Base-by-base conservation (phyloP, 2,113 vertebrate genomes). In the Grammomys dolichurus region DNA sequence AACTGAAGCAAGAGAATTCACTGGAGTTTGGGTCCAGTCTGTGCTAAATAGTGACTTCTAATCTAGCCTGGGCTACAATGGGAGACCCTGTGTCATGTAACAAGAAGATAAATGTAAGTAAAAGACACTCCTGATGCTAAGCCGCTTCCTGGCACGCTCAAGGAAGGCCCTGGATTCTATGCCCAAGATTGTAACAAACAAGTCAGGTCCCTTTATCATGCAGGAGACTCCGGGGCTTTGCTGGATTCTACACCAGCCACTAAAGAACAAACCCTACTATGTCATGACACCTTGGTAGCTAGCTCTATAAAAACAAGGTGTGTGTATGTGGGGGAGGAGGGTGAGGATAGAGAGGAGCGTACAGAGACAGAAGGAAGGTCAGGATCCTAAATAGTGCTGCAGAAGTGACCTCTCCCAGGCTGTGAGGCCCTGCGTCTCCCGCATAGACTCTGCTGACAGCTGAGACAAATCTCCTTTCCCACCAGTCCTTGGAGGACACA, bases 381-480 rank as follows among this genome's bases (percentile, higher is more conserved):
- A 9, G 33, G 67, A 24, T 58, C 31, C 81, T 70, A 20, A 88
- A 78, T 4, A 54, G 36, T 58, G 88, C 20, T 19, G 69, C 36
- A n/a, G 43, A 60, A 84, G 13, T 43, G 56, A 84, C 51, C 56
- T 60, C 65, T 14, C 60, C 60, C 20, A 4, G 90, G 70, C 36
- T 28, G 36, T n/a, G 70, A 56, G 67, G n/a, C 36, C 60, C 60
- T 1, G 26, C 13, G 51, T 33, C 28, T 84, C 56, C 24, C 7
- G 54, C 3, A n/a, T 14, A 82, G 89, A 46, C 31, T 82, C 80
- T 72, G 65, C 19, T 85, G 84, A 93, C 77, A 94, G 76, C 81
- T 20, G 48, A 94, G 81, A 77, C 43, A 36, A 87, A 94, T 95
- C 70, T 88, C 28, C 92, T 70, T 94, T 85, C 82, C 85, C 36